Base-by-base conservation (phyloP, 2,888 invertebrate species). In the Drosophila birchii region DNA sequence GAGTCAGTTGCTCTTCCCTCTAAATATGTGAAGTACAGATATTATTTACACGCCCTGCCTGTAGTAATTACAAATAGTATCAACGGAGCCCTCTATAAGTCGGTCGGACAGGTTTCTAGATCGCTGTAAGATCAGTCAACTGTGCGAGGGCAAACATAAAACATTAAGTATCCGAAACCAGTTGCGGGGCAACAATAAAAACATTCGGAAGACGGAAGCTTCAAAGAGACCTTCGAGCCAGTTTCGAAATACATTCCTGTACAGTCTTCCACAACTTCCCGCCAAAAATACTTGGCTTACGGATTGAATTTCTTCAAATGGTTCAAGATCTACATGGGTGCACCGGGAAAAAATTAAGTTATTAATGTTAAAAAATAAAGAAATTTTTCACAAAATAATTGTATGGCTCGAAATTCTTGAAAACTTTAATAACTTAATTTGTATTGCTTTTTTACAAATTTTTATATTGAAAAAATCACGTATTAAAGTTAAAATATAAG, bases 71-170 rank as follows among this genome's bases (percentile, higher is more conserved):
- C 39, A 67, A 47, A 41, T 26, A 29, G 29, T 29, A 23, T 47
- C n/a, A 14, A 49, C 18, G 34, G 20, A 55, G 47, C 26, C 23
- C 26, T 43, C 14, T 36, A 23, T 39, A 32, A 60, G 36, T 47
- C 49, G 49, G 63, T 55, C 55, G 26, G 34, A 59, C 34, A 3
- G 29, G 60, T 59, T 62, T 62, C 59, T 58, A 43, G 29, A 45
- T 29, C 44, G 23, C 51, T 62, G 81, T 86, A 80, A 88, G 79
- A 77, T 86, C 72, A 86, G 86, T 80, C 87, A 81, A 80, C 76
- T 81, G 76, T 72, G 59, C 79, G 75, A 78, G 63, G 67, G 67
- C 68, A 69, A 57, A 18, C 57, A 34, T 66, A 74, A 68, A 57
- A 53, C 34, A 53, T 53, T 53, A 36, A 55, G 41, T 75, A 68